A percentile compares a stretch with the other conserved stretches of the same genome.
phyloP scores from a whole-genome alignment of 37 sponge, comb jelly and placozoan genomes.

The Beroe ovata region DNA sequence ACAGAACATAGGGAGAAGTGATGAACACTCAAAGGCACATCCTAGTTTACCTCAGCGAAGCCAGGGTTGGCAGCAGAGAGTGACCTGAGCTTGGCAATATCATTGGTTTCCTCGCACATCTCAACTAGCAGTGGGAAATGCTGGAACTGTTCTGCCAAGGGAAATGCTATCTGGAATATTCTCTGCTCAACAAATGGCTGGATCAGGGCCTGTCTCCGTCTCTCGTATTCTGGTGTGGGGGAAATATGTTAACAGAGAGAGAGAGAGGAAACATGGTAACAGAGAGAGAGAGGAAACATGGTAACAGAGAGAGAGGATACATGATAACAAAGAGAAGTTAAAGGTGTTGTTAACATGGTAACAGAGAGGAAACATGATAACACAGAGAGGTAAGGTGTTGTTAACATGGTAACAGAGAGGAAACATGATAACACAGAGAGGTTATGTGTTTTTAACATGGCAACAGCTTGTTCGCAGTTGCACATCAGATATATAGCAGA shows the following conservation, averaged over 20 bases:
- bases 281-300: too few species aligned
- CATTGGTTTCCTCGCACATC: constrained; percentile 54
- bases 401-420: too few species aligned
- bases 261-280: neutral
- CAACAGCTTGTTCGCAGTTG: too few species aligned
- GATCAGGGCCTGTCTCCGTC: neutral
- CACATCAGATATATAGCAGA: too few species aligned
- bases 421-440: too few species aligned
- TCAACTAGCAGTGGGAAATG: constrained; percentile 8
- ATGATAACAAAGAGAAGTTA: too few species aligned
- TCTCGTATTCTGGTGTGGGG: neutral
- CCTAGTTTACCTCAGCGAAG: constrained; percentile 27
- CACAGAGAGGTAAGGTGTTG: too few species aligned
- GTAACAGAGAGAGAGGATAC: too few species aligned
- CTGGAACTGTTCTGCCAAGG: constrained; percentile 27
- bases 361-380: neutral
- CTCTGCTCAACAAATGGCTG: constrained; percentile 27
- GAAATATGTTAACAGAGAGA: neutral
- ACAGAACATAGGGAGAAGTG: too few species aligned
- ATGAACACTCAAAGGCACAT: too few species aligned
- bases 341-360: too few species aligned
- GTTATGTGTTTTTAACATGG: too few species aligned
- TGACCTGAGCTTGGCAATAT: constrained; percentile 8
- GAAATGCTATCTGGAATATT: constrained; percentile 12
- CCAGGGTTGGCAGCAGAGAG: neutral